Conservation (phyloP, 2,113 vertebrate genomes). For the Chamaea fasciata region DNA sequence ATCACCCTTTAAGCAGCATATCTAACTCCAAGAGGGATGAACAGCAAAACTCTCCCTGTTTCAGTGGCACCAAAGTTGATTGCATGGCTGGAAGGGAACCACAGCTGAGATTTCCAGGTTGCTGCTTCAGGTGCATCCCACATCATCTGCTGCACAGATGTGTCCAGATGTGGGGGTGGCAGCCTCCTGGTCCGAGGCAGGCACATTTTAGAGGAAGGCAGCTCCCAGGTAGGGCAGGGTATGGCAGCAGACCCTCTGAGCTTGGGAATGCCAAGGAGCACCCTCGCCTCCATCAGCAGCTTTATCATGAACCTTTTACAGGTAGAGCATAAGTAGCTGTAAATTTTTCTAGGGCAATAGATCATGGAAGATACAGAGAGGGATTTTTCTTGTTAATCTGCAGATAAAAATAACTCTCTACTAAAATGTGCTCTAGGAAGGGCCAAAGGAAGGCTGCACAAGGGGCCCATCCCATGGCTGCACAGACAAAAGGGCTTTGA, state of each 20-base stretch:
- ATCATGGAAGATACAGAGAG: background rate
- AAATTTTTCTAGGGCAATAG: background rate
- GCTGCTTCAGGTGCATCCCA: background rate
- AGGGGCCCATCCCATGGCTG: background rate
- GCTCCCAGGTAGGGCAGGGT: background rate
- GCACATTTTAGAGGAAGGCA: background rate
- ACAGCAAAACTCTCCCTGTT: background rate
- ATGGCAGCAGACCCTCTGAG: background rate
- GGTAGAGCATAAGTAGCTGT: background rate
- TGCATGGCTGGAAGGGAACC: background rate
- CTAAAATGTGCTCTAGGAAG: background rate
- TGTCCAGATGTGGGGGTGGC: background rate
- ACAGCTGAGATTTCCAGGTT: background rate
- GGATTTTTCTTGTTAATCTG: background rate
- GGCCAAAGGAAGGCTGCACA: background rate
- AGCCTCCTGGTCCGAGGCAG: background rate
- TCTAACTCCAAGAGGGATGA: background rate
- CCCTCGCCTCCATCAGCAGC: background rate
- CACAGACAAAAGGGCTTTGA: background rate
- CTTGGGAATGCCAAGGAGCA: background rate
- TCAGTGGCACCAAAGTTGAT: background rate
- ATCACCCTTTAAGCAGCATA: background rate
- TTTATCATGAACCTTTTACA: background rate
- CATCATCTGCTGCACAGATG: background rate
- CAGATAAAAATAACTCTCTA: background rate